Base-by-base conservation (phyloP, 2,113 vertebrate genomes). In the Mungos mungo region DNA sequence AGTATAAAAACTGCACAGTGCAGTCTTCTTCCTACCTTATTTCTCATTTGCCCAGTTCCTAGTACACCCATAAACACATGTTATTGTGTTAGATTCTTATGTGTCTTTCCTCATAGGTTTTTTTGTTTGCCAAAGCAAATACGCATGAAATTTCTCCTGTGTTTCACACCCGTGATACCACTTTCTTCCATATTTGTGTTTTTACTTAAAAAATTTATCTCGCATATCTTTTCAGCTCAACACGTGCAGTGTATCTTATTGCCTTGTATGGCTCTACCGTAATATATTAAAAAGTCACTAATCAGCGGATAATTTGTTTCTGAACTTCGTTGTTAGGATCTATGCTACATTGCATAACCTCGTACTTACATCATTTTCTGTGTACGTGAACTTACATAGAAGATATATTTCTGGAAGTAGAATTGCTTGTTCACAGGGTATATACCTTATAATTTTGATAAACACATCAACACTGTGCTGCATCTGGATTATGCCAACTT, bases 201-300 rank as follows among this genome's bases (percentile, higher is more conserved):
- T 76, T 76, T 87, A 76, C 72, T 35, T 89, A 93, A n/a, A 84
- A 93, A 47, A n/a, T 69, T 12, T 86, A 45, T 88, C 41, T 92
- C 60, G 6, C 72, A 68, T 7, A 27, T 79, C n/a, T 88, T 41
- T 29, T 16, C 63, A 74, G 35, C 66, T 52, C 14, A 92, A 19
- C 21, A 72, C 45, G 15, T 63, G 47, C 10, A 54, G 19, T 45
- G 8, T 52, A 57, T 35, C 4, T 9, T 87, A 66, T 90, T 87
- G 23, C 3, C 7, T 71, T 94, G 13, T 72, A 9, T 74, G 50
- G 29, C 1, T 54, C 63, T 31, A 33, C 13, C 21, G 6, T 63
- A 69, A 29, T 47, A 54, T 54, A 79, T 69, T 60, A 50, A 63
- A 81, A 21, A 35, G 27, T 80, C 18, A 2, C 27, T 31, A 13